Conservation (phyloP, 2,113 vertebrate genomes). For the Arizona elegans region DNA sequence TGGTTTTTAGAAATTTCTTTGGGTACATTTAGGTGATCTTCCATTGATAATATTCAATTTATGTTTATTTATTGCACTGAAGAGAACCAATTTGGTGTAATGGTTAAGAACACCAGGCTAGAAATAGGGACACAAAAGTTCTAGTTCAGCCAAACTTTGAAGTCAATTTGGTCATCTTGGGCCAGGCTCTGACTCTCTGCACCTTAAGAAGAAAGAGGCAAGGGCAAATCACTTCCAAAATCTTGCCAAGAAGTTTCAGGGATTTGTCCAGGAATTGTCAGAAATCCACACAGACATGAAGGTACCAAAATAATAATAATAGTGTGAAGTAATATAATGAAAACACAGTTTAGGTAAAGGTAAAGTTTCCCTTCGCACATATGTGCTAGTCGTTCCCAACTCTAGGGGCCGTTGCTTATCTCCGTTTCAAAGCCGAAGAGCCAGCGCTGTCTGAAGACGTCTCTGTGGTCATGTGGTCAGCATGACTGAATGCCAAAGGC, state of each 20-base stretch:
- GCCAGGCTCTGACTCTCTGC: neutral
- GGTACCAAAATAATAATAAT: neutral
- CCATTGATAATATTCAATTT: neutral
- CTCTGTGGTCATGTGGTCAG: too few species aligned
- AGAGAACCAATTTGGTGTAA: neutral
- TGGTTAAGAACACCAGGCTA: neutral
- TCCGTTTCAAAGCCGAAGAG: too few species aligned
- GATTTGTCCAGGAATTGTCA: neutral
- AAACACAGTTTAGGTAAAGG: neutral
- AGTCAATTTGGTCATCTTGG: neutral
- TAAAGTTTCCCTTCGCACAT: too few species aligned
- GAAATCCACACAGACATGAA: neutral
- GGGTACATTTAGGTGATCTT: neutral
- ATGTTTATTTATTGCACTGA: neutral
- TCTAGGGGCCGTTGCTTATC: too few species aligned
- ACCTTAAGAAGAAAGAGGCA: neutral
- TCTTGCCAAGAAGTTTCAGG: neutral
- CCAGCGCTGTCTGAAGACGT: too few species aligned
- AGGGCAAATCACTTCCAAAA: neutral
- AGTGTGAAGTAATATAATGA: neutral
- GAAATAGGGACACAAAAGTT: neutral
- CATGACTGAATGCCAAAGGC: too few species aligned
- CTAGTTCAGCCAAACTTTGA: neutral
- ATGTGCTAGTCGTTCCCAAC: too few species aligned
- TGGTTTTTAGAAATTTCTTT: neutral